phyloP scores from a whole-genome alignment of 2,888 invertebrate genomes.

The Lithodes maja region DNA sequence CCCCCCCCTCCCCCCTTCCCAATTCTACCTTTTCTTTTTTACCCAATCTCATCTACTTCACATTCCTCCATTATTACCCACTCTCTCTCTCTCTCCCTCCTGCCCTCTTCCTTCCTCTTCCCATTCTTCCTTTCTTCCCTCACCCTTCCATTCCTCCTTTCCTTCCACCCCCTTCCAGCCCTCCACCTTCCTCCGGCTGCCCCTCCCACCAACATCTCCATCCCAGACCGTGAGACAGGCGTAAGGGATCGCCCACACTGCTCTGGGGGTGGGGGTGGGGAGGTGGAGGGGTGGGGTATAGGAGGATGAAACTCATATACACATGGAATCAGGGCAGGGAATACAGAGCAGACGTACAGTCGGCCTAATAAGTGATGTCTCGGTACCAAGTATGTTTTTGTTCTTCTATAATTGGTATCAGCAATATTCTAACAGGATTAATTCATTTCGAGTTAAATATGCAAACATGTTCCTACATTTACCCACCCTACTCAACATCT shows the following conservation, averaged over 20 bases:
- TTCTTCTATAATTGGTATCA: no score
- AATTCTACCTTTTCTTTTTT: not conserved
- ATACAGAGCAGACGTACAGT: no score
- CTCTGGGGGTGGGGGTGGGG: not conserved
- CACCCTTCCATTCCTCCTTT: not conserved
- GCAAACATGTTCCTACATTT: no score
- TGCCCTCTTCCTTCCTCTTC: not conserved
- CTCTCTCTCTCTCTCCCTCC: not conserved
- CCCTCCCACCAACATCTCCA: no score
- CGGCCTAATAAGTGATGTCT: no score
- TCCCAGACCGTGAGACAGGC: not conserved
- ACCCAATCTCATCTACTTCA: not conserved
- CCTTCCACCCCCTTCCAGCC: not conserved
- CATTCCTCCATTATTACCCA: not conserved
- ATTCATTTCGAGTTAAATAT: no score
- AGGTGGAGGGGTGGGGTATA: not conserved
- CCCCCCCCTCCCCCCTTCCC: not conserved
- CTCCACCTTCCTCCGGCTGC: not conserved
- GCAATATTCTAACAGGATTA: no score
- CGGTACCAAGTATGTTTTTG: no score
- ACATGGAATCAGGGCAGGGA: no score
- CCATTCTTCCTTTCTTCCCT: not conserved
- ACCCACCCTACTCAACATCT: no score
- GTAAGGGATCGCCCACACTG: not conserved
- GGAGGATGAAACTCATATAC: not conserved